Evolutionary conservation across 2,888 invertebrate genomes (phyloP).

Genomic region (Spilosoma lubricipeda): DNA sequence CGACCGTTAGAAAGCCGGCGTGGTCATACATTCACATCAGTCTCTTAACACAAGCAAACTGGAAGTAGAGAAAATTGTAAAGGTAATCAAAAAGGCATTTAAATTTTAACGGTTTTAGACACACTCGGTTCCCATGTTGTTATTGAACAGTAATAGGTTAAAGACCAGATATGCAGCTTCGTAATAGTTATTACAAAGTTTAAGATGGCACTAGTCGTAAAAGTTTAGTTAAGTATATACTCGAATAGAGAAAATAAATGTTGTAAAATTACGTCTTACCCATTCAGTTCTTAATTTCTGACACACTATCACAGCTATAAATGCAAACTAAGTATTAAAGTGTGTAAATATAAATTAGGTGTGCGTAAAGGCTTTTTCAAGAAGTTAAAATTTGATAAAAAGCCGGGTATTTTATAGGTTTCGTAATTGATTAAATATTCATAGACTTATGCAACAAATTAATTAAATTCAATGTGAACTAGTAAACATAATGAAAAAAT

Average conservation of each 20-base stretch:
- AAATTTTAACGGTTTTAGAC: constrained; percentile 44
- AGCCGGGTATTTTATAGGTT: neutral
- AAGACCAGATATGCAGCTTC: constrained; percentile 4
- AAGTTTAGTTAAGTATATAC: neutral
- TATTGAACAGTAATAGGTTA: neutral
- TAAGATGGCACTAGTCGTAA: neutral
- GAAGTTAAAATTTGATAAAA: neutral
- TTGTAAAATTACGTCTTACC: neutral
- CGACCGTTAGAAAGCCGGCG: constrained; percentile 72
- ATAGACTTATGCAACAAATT: neutral
- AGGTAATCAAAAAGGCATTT: constrained; percentile 44
- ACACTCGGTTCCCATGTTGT: constrained; percentile 14
- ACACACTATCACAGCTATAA: neutral
- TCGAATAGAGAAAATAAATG: too few species aligned
- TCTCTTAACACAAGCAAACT: constrained; percentile 33
- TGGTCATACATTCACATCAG: constrained; percentile 55
- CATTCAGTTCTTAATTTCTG: neutral
- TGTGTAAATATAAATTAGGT: too few species aligned
- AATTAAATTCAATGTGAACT: neutral
- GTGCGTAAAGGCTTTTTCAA: neutral
- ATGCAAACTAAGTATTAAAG: too few species aligned
- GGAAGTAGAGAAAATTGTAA: constrained; percentile 42
- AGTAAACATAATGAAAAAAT: neutral
- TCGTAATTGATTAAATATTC: neutral
- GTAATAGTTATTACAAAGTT: neutral